Evolutionary conservation across 2,113 vertebrate species (phyloP), one percentile per base, ranked within the genome.

Genomic region (Ailuropoda melanoleuca): DNA sequence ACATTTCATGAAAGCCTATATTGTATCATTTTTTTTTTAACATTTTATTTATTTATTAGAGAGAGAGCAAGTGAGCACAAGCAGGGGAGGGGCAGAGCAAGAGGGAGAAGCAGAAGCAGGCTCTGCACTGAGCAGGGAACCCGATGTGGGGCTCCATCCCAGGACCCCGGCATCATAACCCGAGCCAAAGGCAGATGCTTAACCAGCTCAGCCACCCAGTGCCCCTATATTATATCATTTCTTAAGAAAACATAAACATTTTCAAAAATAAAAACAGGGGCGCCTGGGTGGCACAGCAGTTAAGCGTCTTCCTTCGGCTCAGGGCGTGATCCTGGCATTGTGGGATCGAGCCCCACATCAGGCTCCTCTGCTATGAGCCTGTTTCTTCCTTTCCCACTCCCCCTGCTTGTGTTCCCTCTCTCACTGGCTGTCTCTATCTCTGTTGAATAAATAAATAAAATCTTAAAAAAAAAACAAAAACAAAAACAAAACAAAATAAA

Each of bases 201-300:
- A 68, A 68, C 17, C 0, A 1, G 1, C 64, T 68, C 31, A 68
- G 64, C 13, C 34, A 3, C 64, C 34, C 31, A n/a, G 31, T 0
- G 1, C 64, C 64, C 64, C 34, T 43, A 43, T 74, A 74, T 24
- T 80, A 4, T 39, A 46, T 93, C 1, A 66, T 62, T 39, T 74
- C 15, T 34, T 92, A 90, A 64, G 66, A 14, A 92, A 86, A 87
- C 34, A 77, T 6, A 92, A 82, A 87, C 26, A 1, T 68, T n/a
- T n/a, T 68, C 55, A 56, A 56, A 56, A 56, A 56, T 21, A 56
- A 56, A 56, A 56, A 55, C 64, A n/a, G n/a, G n/a, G n/a, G n/a
- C n/a, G n/a, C n/a, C n/a, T n/a, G n/a, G n/a, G n/a, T n/a, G n/a
- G n/a, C n/a, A n/a, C n/a, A n/a, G n/a, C n/a, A n/a, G n/a, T n/a